A percentile compares a stretch with the other conserved stretches of the same genome.
Evolutionary conservation across 2,113 vertebrate species (phyloP).

Genomic region (Petaurus breviceps): DNA sequence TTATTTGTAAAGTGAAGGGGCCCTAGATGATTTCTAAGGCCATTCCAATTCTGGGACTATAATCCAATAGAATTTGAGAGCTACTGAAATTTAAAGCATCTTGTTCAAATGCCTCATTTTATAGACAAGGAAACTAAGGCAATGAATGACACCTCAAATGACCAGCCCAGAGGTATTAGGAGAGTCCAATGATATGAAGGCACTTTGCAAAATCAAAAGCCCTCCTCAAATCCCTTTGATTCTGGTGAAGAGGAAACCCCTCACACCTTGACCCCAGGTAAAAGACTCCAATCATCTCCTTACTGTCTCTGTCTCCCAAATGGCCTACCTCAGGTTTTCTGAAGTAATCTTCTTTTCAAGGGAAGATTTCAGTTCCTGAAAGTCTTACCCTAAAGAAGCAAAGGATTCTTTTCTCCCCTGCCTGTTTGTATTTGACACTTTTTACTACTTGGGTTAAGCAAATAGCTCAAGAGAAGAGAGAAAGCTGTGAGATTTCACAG

Average conservation of each 20-base stretch:
- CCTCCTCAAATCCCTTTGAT: background rate
- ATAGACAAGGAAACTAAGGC: background rate
- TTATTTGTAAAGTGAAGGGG: background rate
- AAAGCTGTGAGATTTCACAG: rapidly evolving
- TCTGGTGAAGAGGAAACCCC: background rate
- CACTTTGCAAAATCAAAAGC: background rate
- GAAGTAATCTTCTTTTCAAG: background rate
- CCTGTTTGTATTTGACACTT: background rate
- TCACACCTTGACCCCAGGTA: background rate
- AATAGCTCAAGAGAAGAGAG: background rate
- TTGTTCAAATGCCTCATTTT: background rate
- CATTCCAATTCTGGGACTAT: background rate
- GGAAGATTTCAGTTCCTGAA: background rate
- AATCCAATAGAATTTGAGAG: background rate
- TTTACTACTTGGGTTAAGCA: background rate
- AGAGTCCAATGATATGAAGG: background rate
- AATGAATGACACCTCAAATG: background rate
- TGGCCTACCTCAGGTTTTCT: background rate
- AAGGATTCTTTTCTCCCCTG: background rate
- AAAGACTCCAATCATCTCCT: background rate
- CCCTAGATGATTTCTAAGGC: too few relatives aligned
- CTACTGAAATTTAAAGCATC: background rate
- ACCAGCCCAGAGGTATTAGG: background rate
- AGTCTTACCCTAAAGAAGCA: background rate
- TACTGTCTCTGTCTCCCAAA: background rate